A percentile compares a stretch with the other conserved stretches of the same genome.
Evolutionary conservation across 1,140 invertebrate species (phyloP).

Genomic region (Arion vulgaris): DNA sequence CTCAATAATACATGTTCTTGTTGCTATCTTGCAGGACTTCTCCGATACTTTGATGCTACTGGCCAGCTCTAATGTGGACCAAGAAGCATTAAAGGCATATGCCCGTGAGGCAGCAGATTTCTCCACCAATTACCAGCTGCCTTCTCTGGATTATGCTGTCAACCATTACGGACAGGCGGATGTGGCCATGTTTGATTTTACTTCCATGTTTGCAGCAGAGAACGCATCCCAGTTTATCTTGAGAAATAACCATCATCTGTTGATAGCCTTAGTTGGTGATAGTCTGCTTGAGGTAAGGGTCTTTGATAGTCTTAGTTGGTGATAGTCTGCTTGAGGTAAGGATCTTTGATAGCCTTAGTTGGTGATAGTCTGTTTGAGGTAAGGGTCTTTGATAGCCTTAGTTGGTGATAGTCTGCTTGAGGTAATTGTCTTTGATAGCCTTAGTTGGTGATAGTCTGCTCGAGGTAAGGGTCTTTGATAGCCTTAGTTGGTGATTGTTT

Average conservation of each 20-base stretch:
- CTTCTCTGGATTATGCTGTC: conserved; percentile 93
- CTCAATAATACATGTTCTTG: not conserved
- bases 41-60: conserved; percentile 90
- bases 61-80: conserved; percentile 90
- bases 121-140: conserved; percentile 92
- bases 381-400: too few species aligned
- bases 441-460: too few species aligned
- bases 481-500: too few species aligned
- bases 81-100: conserved; percentile 84
- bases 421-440: too few species aligned
- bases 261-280: conserved; percentile 94
- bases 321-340: too few species aligned
- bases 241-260: conserved; percentile 83
- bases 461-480: too few species aligned
- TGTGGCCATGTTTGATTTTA: conserved; percentile 99
- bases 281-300: conserved; percentile 92
- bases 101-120: conserved; percentile 96
- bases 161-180: conserved; percentile 98
- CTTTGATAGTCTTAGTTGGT: too few species aligned
- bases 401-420: too few species aligned
- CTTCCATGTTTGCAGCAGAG: conserved; percentile 97
- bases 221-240: conserved; percentile 89
- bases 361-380: too few species aligned
- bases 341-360: too few species aligned
- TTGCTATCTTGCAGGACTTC: conserved; percentile 80